Percentiles rank a stretch among this genome's conserved stretches.
Conservation (phyloP, 2,888 invertebrate species). For the Alloplasta piceator region DNA sequence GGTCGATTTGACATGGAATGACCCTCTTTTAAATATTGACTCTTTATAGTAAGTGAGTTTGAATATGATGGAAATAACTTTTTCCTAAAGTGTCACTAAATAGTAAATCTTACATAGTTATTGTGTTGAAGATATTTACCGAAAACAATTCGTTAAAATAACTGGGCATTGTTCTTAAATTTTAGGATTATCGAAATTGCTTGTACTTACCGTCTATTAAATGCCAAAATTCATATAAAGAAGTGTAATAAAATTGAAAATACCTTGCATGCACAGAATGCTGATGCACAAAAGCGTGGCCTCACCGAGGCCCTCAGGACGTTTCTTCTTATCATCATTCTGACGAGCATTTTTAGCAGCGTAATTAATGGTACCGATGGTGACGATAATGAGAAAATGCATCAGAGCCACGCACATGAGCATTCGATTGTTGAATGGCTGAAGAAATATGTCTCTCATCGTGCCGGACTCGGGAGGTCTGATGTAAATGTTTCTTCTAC, state of each 20-base stretch:
- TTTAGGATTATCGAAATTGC: too few species aligned
- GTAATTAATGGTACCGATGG: slow-evolving; percentile 84
- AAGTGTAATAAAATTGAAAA: slow-evolving; percentile 18
- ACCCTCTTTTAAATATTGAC: too few species aligned
- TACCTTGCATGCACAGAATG: slow-evolving; percentile 88
- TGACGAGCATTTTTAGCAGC: slow-evolving; percentile 75
- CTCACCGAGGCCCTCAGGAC: slow-evolving; percentile 83
- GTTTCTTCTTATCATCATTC: slow-evolving; percentile 78
- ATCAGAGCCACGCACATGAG: slow-evolving; percentile 85
- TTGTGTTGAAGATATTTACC: too few species aligned
- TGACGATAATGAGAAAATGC: slow-evolving; percentile 84
- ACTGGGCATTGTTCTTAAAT: too few species aligned
- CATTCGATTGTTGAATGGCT: slow-evolving; percentile 86
- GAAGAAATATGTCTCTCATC: slow-evolving; percentile 87
- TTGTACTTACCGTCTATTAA: too few species aligned
- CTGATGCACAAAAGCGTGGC: slow-evolving; percentile 87
- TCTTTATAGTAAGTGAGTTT: too few species aligned
- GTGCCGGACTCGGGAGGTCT: slow-evolving; percentile 86
- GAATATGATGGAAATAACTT: too few species aligned
- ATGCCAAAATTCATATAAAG: neutral
- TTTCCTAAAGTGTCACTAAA: too few species aligned
- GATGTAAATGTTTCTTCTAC: slow-evolving; percentile 87
- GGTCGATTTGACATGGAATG: too few species aligned
- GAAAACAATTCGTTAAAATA: too few species aligned
- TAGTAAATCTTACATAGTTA: too few species aligned